Evolutionary conservation across 2,113 vertebrate genomes (phyloP), one percentile per base, ranked within the genome.

Genomic region (Muscicapa adusta): DNA sequence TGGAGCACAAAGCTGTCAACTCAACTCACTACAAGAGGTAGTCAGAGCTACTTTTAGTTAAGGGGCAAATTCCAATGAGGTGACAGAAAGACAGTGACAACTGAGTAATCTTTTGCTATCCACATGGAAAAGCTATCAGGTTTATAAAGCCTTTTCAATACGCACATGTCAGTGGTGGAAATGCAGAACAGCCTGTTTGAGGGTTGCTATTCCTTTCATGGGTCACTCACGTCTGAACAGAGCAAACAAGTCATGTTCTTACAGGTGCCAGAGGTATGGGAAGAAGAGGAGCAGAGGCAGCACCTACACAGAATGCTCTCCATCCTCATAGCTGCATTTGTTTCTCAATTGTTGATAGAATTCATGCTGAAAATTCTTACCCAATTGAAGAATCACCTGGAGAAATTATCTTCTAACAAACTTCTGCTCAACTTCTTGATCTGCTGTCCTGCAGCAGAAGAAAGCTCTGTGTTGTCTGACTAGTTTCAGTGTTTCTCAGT

Each of bases 221-320:
- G 3, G 34, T 28, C 31, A 14, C 31, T 61, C 16, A 23, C 2
- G 1, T 36, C 23, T 48, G 18, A 81, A 84, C 0, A 1, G 22
- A 71, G 33, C 33, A 57, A 38, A 2, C 8, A 70, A n/a, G 16
- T 34, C 67, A 8, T 24, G 28, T 6, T 78, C 43, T 51, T 63
- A 63, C 7, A 56, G 0, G 1, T 19, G 17, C 12, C 7, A 3
- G 17, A n/a, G 25, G 1, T 31, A 33, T 2, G 8, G n/a, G 36
- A 67, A 75, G 57, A 62, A 22, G 38, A 54, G 18, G 33, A 61
- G 24, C 6, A 33, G 54, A 76, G 31, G 53, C 17, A 91, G 6
- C 23, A 62, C 5, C 42, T 38, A 73, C 33, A 29, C 17, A 73
- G 56, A 84, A 53, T 1, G 2, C 6, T 17, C 26, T 42, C 42